These are phyloP conservation scores for Aphelinus atriplicis DNA, from an alignment of 1,140 invertebrate genomes.

Conservation along the genomic window DNA sequence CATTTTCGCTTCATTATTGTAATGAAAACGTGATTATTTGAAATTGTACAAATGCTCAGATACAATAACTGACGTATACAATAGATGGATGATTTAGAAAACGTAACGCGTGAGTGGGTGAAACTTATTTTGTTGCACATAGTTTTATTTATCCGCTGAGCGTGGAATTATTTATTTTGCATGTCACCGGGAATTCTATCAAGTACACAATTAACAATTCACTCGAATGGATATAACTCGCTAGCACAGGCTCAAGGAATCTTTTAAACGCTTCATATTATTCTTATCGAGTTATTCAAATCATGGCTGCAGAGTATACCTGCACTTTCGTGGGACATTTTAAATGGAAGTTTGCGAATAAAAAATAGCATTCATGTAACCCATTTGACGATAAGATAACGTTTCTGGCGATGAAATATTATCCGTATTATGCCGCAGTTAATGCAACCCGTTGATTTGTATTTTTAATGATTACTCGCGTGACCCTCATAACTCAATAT, in stretches of 20 bases:
- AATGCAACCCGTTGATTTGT: slow-evolving; percentile 29
- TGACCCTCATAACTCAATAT: slow-evolving; percentile 26
- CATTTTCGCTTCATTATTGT: no score
- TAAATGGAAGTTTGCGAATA: no score
- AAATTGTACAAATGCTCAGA: no score
- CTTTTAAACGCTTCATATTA: neutral
- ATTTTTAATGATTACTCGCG: slow-evolving; percentile 17
- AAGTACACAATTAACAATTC: slow-evolving; percentile 10
- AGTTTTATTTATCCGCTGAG: neutral
- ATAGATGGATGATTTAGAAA: no score
- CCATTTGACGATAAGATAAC: slow-evolving; percentile 27
- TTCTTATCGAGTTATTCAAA: neutral
- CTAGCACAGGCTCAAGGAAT: neutral
- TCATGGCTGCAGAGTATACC: neutral
- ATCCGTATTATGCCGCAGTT: slow-evolving; percentile 16
- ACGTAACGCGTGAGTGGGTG: no score
- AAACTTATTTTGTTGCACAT: neutral
- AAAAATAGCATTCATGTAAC: slow-evolving; percentile 9
- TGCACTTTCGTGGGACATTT: neutral
- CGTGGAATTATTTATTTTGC: neutral
- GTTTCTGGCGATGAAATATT: slow-evolving; percentile 19
- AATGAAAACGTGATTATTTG: no score
- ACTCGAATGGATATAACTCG: neutral
- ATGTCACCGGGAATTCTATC: neutral
- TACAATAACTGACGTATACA: no score